These are phyloP conservation scores for Xyrichtys novacula DNA, from an alignment of 2,797 vertebrate species.

Conservation along the genomic window DNA sequence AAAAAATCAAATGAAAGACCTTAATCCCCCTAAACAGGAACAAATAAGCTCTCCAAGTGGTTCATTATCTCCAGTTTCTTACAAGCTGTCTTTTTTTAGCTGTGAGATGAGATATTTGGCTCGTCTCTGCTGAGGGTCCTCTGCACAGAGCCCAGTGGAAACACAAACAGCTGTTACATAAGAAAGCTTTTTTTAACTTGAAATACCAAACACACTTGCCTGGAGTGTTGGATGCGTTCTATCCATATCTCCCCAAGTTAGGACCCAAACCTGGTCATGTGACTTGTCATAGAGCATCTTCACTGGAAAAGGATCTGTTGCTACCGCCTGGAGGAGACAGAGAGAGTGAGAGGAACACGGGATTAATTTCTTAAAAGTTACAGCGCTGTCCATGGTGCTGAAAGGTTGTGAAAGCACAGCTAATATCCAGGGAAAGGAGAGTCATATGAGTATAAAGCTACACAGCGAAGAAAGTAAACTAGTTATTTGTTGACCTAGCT, in stretches of 20 bases:
- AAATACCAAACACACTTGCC: constrained; percentile 74
- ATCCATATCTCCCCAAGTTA: constrained; percentile 91
- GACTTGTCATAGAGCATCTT: constrained; percentile 97
- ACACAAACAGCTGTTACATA: background rate
- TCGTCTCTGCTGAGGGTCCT: background rate
- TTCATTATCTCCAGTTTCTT: background rate
- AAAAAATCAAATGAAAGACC: background rate
- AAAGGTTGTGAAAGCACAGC: background rate
- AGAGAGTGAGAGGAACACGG: constrained; percentile 11
- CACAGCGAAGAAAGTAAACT: no score
- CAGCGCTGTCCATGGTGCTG: background rate
- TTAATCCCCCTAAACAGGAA: background rate
- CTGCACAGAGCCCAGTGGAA: no score
- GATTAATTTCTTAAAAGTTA: background rate
- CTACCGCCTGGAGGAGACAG: constrained; percentile 84
- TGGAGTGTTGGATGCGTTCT: constrained; percentile 89
- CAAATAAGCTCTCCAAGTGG: background rate
- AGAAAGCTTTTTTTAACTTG: background rate
- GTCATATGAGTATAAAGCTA: no score
- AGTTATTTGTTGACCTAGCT: no score
- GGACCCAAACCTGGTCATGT: constrained; percentile 96
- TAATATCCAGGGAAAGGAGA: background rate
- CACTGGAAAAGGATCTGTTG: constrained; percentile 91
- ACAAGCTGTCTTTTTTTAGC: background rate
- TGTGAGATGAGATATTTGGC: no score